Evolutionary conservation across 2,888 invertebrate species (phyloP).

Genomic region (Acanthoscelides obtectus): DNA sequence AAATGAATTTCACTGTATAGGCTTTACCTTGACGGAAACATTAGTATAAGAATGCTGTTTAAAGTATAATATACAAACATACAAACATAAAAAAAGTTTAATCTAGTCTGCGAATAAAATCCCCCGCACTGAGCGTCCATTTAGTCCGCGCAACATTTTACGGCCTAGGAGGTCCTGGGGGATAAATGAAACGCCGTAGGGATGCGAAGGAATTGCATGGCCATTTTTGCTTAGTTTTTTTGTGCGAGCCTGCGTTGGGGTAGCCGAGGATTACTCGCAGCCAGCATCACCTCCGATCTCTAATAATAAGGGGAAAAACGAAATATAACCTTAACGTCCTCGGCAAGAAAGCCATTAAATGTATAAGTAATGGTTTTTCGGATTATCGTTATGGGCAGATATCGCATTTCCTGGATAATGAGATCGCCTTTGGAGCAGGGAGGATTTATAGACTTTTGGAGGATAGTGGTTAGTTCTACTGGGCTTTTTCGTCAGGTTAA

Average conservation of each 20-base stretch:
- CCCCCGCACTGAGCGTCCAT: not conserved
- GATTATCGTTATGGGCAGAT: constrained; percentile 36
- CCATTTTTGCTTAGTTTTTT: constrained; percentile 45
- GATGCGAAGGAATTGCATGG: constrained; percentile 44
- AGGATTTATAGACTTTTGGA: not conserved
- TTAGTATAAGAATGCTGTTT: too few species aligned
- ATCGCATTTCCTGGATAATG: constrained; percentile 37
- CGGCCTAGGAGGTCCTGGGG: constrained; percentile 42
- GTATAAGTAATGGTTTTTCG: constrained; percentile 37
- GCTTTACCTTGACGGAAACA: too few species aligned
- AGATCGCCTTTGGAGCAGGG: constrained; percentile 27
- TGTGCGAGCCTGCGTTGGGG: constrained; percentile 29
- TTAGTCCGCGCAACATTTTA: constrained; percentile 31
- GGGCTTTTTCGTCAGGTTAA: too few species aligned
- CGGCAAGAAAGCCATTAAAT: constrained; percentile 37
- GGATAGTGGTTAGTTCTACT: not conserved
- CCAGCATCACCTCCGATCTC: constrained; percentile 37
- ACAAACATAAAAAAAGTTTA: not conserved
- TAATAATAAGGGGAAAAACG: constrained; percentile 30
- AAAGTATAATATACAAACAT: too few species aligned
- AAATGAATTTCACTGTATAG: too few species aligned
- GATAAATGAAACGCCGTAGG: constrained; percentile 45
- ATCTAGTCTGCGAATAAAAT: not conserved
- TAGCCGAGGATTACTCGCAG: constrained; percentile 35
- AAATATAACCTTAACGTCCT: constrained; percentile 14